These are phyloP conservation scores for Muscicapa adusta DNA, from an alignment of 2,113 vertebrate genomes.

Conservation along the genomic window DNA sequence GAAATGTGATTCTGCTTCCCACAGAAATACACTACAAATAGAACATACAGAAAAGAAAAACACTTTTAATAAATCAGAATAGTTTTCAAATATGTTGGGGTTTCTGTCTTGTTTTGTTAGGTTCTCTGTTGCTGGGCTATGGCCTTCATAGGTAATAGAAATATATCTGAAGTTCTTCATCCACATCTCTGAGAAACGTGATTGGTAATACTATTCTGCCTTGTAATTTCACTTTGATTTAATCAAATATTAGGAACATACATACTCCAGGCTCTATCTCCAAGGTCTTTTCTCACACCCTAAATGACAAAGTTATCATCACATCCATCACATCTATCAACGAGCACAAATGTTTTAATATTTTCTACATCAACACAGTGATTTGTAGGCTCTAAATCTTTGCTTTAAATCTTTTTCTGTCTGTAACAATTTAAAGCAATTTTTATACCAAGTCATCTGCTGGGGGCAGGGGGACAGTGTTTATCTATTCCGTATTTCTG, in stretches of 20 bases:
- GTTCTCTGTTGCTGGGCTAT: not conserved
- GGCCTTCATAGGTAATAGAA: not conserved
- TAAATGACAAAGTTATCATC: not conserved
- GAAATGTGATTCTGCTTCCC: not conserved
- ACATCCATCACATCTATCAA: not conserved
- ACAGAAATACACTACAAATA: not conserved
- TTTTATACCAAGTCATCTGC: not conserved
- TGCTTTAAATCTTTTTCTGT: not conserved
- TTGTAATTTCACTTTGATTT: not conserved
- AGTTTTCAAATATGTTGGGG: not conserved
- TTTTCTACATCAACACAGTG: not conserved
- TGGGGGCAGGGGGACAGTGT: not conserved
- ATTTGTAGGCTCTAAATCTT: not conserved
- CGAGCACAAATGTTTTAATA: not conserved
- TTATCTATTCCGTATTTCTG: not conserved
- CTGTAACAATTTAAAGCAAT: not conserved
- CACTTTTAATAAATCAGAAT: not conserved
- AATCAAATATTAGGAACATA: not conserved
- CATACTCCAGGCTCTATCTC: not conserved
- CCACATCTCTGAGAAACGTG: not conserved
- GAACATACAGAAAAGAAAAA: fast-evolving
- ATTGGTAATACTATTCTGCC: not conserved
- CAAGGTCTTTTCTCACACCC: not conserved
- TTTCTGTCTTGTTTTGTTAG: not conserved
- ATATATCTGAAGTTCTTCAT: not conserved